Evolutionary conservation across 2,113 vertebrate species (phyloP), one percentile per base, ranked within the genome.

Genomic region (Plotosus lineatus): DNA sequence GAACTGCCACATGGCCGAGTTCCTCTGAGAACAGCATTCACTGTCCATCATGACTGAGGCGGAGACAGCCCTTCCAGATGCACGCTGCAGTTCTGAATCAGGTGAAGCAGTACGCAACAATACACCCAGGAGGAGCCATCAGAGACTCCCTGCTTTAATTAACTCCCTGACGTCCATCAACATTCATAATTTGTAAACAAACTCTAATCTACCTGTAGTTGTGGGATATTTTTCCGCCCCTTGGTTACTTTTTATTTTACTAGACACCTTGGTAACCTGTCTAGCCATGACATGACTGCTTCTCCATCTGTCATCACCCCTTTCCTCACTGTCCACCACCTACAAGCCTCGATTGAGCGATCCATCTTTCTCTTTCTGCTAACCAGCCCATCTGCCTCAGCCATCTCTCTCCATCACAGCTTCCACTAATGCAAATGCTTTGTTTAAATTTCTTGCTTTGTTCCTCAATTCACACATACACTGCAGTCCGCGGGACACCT

Each of bases 321-420:
- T 85, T 92, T 88, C 90, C 89, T 83, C 89, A 83, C n/a, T n/a
- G 83, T 88, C 90, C 88, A 90, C 89, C 90, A 91, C 91, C 92
- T 92, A 86, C 82, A 86, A 63, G 83, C 86, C 88, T 90, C 89
- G 89, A 90, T 92, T 90, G 91, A 93, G 91, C 89, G 90, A 92
- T 93, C 90, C 87, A 89, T 93, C 92, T 90, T 92, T 88, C 86
- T 91, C 85, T 86, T 85, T 79, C 78, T 87, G 83, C 89, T 91
- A 87, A 84, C 84, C 86, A 68, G 82, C 89, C 86, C 87, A 86
- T 89, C 87, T 89, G 88, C 78, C 84, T 86, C 84, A 80, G 65
- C 79, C 77, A 80, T 73, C 55, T 84, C 83, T 88, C 82, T 84
- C 73, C 80, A 75, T 87, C 84, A 86, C 63, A 33, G 36, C 68